A percentile compares a stretch with the other conserved stretches of the same genome.
These are phyloP conservation scores for Philereme transversata DNA, from an alignment of 2,888 invertebrate genomes.

Conservation along the genomic window DNA sequence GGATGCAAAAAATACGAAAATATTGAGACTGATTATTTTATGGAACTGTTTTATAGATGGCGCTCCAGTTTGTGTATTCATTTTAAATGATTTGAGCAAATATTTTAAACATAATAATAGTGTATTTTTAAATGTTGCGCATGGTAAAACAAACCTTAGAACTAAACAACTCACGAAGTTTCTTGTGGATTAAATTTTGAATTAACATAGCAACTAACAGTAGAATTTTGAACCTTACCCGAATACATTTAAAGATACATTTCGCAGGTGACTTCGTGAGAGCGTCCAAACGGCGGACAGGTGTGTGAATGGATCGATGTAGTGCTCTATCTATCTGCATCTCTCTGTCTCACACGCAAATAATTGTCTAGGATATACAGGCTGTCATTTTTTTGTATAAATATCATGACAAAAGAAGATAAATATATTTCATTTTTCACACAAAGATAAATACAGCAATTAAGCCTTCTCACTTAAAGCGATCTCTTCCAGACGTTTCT, in stretches of 20 bases:
- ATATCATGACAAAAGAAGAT: neutral
- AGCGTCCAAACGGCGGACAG: conserved; percentile 69
- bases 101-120: neutral
- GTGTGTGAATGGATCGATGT: conserved; percentile 82
- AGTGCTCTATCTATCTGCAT: conserved; percentile 77
- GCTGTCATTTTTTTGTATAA: conserved; percentile 1
- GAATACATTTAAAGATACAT: conserved; percentile 64
- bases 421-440: neutral
- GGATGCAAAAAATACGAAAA: too few relatives aligned
- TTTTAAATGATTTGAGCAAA: neutral
- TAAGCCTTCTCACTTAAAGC: too few relatives aligned
- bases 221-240: conserved; percentile 49
- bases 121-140: conserved; percentile 33
- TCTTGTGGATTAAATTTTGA: conserved; percentile 62
- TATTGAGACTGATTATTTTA: too few relatives aligned
- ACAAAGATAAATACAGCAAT: too few relatives aligned
- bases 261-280: conserved; percentile 83
- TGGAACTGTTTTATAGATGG: too few relatives aligned
- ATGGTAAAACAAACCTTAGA: conserved; percentile 52
- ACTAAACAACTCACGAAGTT: conserved; percentile 77
- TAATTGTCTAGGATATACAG: conserved; percentile 37
- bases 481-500: too few relatives aligned
- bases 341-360: conserved; percentile 77
- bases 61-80: too few relatives aligned
- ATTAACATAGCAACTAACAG: conserved; percentile 61